Evolutionary conservation across 2,113 vertebrate species (phyloP).

Genomic region (Calidris pugnax): DNA sequence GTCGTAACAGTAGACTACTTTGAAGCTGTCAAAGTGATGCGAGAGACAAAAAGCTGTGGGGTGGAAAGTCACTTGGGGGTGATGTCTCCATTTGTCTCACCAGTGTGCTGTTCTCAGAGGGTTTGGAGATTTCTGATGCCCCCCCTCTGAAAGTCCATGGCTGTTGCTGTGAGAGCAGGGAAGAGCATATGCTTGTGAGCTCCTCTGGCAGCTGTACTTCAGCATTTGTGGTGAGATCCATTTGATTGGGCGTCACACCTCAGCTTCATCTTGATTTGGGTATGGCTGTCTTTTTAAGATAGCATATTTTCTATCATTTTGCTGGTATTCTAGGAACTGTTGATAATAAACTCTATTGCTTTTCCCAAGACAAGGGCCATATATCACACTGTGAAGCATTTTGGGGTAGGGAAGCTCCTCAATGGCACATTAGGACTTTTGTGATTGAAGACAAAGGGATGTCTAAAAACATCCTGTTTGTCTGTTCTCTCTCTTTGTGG

Average conservation of each 20-base stretch:
- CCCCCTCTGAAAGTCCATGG: accelerated
- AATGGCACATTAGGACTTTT: not conserved
- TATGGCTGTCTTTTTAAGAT: not conserved
- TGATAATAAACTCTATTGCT: not conserved
- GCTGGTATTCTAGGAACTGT: not conserved
- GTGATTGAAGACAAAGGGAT: not conserved
- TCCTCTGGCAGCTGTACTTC: not conserved
- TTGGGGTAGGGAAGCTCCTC: not conserved
- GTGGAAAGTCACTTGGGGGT: not conserved
- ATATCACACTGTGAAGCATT: not conserved
- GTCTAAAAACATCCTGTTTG: not conserved
- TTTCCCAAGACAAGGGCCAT: not conserved
- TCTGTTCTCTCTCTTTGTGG: not conserved
- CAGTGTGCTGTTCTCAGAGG: not conserved
- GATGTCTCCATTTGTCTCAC: not conserved
- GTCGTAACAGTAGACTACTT: not conserved
- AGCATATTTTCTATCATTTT: not conserved
- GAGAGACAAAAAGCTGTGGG: not conserved
- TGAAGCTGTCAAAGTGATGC: not conserved
- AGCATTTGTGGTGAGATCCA: not conserved
- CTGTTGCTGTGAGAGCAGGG: not conserved
- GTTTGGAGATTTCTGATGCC: not conserved
- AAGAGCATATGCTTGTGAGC: accelerated
- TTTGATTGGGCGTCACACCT: not conserved
- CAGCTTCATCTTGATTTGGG: not conserved